phyloP scores from a whole-genome alignment of 2,113 vertebrate genomes.

The Anser cygnoides region DNA sequence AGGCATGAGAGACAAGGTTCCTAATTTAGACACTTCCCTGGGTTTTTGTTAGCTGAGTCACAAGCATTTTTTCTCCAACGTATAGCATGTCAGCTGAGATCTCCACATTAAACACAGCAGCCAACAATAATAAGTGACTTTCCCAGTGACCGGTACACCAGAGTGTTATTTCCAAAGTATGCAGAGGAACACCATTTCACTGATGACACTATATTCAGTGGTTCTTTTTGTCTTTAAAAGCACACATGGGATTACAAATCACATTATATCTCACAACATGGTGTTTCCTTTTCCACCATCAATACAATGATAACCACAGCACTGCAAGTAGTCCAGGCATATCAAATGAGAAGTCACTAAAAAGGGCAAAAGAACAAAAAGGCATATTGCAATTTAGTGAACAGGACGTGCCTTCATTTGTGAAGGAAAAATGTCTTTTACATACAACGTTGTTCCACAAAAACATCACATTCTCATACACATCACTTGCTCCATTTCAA shows the following conservation, averaged over 20 bases:
- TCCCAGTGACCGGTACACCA: conserved; percentile 26
- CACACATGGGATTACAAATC: neutral
- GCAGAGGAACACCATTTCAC: neutral
- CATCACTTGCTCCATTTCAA: conserved; percentile 39
- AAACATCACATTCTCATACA: neutral
- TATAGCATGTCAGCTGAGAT: conserved; percentile 19
- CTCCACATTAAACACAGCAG: neutral
- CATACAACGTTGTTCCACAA: neutral
- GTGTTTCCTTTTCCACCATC: neutral
- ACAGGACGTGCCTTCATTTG: neutral
- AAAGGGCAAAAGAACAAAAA: neutral
- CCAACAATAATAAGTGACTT: conserved; percentile 46
- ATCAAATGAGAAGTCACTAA: neutral
- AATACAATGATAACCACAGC: neutral
- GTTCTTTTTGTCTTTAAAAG: neutral
- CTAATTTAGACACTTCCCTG: neutral
- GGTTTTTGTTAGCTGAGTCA: conserved; percentile 51
- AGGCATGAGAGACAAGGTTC: neutral
- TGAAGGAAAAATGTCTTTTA: conserved; percentile 3
- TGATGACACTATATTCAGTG: neutral
- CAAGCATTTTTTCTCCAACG: conserved; percentile 8
- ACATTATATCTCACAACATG: neutral
- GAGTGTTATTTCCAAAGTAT: neutral
- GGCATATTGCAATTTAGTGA: neutral
- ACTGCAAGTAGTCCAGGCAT: neutral